Evolutionary conservation across 2,888 invertebrate species (phyloP), one percentile per base, ranked within the genome.

Genomic region (Tetranychus piercei): DNA sequence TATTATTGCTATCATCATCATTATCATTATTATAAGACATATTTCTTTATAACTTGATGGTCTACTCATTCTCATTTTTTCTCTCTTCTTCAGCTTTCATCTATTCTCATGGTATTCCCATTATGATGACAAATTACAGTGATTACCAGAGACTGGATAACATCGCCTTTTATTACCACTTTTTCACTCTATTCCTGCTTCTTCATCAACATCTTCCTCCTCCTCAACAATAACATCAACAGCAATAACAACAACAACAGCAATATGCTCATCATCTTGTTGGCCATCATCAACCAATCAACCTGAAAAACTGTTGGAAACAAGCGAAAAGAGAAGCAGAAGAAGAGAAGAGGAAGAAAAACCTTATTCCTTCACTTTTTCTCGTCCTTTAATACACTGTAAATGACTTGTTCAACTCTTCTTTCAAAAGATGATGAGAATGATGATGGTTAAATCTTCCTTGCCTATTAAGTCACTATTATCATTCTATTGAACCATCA

Each of bases 291-390:
- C 55, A 55, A 55, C 55, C 55, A 55, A 55, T 55, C 55, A 55
- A 55, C 55, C 55, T 55, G 55, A 55, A 55, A 55, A 34, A 34
- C 34, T 34, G 34, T 34, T 34, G 34, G 34, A 34, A 66, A 7
- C 66, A 66, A 66, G 65, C 3, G 65, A 3, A 64, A 4, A 64
- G 65, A 4, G 65, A 64, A 64, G 65, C 65, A 34, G 5, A 34
- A 34, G 65, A 18, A 64, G n/a, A 64, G 18, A 65, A 65, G 65
- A 65, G n/a, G 65, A 65, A 64, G 64, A 65, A n/a, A 65, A 65
- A 67, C n/a, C 67, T 67, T 69, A 69, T 69, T n/a, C 67, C 11
- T 22, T 23, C 69, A 20, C 69, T 23, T 11, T 69, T 22, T 69
- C 55, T 55, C 55, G 5, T 15, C 15, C 55, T 55, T 15, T 34